phyloP scores from a whole-genome alignment of 2,113 vertebrate genomes.

The Thinocorus orbignyianus region DNA sequence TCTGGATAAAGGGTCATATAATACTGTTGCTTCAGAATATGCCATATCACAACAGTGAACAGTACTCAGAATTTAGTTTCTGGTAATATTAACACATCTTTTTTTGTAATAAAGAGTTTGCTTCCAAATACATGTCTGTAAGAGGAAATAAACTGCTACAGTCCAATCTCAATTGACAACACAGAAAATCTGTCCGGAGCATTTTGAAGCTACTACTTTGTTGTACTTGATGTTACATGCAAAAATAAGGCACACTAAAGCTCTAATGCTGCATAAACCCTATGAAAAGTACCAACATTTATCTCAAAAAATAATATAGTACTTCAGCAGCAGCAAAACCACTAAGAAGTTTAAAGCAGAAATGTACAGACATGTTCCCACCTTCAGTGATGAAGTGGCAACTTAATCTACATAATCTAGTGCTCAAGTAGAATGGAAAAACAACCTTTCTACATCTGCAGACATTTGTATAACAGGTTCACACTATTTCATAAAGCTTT shows the following conservation, averaged over 20 bases:
- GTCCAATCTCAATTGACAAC: not conserved
- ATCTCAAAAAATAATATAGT: not conserved
- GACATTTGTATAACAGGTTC: not conserved
- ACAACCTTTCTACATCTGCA: not conserved
- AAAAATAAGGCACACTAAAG: not conserved
- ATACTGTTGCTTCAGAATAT: not conserved
- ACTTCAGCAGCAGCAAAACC: not conserved
- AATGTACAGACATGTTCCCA: not conserved
- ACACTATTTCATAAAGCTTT: not conserved
- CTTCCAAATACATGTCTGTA: not conserved
- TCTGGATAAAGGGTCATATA: not conserved
- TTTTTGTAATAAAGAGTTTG: not conserved
- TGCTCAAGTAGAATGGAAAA: not conserved
- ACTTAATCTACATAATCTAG: not conserved
- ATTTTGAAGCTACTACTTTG: not conserved
- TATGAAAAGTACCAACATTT: not conserved
- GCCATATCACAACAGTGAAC: not conserved
- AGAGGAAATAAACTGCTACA: not conserved
- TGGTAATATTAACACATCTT: not conserved
- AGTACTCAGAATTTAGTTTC: not conserved
- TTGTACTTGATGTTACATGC: not conserved
- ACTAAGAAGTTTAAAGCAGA: not conserved
- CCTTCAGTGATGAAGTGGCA: not conserved
- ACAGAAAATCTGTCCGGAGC: not conserved
- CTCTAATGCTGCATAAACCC: not conserved